Evolutionary conservation across 1,140 invertebrate species (phyloP).

Genomic region (Pogonognathellus flavescens): DNA sequence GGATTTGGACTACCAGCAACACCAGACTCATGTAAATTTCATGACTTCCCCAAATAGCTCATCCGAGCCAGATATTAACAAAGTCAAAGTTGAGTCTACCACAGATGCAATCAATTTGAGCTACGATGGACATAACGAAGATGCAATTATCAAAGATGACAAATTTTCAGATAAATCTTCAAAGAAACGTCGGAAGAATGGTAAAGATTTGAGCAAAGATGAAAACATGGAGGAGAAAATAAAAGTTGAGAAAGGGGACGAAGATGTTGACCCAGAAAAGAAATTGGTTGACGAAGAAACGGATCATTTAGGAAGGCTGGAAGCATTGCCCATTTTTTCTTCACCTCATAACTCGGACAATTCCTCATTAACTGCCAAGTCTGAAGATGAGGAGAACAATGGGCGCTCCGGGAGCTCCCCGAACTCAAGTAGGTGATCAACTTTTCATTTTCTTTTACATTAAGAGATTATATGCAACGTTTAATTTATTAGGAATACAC

Average conservation of each 20-base stretch:
- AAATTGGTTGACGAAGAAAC: constrained; percentile 31
- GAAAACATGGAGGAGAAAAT: neutral
- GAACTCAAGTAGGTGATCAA: constrained; percentile 49
- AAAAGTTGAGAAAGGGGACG: constrained; percentile 10
- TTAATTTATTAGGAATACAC: too few relatives aligned
- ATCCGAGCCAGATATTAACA: neutral
- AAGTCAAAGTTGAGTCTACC: neutral
- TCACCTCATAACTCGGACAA: constrained; percentile 46
- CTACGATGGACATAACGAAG: neutral
- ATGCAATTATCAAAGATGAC: neutral
- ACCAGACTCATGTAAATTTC: constrained; percentile 2
- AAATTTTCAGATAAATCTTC: constrained; percentile 19
- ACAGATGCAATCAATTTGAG: constrained; percentile 19
- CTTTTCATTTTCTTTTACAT: constrained; percentile 4
- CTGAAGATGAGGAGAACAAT: constrained; percentile 54
- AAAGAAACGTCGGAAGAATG: constrained; percentile 8
- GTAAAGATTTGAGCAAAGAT: constrained; percentile 18
- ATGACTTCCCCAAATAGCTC: neutral
- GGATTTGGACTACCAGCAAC: constrained; percentile 22
- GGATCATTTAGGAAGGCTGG: constrained; percentile 51
- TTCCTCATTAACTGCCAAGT: constrained; percentile 32
- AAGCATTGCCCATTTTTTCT: constrained; percentile 52
- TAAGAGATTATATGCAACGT: too few relatives aligned
- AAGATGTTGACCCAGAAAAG: constrained; percentile 5
- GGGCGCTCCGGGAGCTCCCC: constrained; percentile 25